Percentiles rank a stretch among this genome's conserved stretches.
These are phyloP conservation scores for Caenorhabditis tropicalis DNA, from an alignment of 1,140 invertebrate species.

Conservation along the genomic window DNA sequence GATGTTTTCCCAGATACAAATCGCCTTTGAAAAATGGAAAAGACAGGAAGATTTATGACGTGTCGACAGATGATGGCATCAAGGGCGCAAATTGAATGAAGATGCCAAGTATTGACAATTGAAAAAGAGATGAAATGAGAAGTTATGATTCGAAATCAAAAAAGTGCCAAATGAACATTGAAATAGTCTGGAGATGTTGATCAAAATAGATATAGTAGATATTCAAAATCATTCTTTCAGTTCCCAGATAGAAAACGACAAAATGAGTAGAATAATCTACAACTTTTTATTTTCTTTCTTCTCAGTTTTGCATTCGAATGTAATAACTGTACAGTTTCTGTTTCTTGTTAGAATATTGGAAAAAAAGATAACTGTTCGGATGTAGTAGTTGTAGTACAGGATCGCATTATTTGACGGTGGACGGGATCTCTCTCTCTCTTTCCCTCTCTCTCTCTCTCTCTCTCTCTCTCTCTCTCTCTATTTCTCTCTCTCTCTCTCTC, in stretches of 20 bases:
- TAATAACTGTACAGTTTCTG: conserved; percentile 15
- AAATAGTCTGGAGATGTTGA: too few species aligned
- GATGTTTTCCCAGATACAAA: too few species aligned
- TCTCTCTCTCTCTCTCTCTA: too few species aligned
- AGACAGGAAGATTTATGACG: neutral
- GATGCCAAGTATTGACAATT: neutral
- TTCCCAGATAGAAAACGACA: too few species aligned
- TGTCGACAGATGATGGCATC: neutral
- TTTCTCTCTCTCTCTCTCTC: too few species aligned
- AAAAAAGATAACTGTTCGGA: neutral
- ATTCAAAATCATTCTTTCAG: too few species aligned
- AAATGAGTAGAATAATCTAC: too few species aligned
- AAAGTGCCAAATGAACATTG: too few species aligned
- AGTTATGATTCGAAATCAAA: neutral
- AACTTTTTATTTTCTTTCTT: too few species aligned
- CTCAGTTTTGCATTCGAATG: too few species aligned
- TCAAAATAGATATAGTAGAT: too few species aligned
- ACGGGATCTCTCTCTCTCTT: neutral
- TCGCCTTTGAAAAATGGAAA: neutral
- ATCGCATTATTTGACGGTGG: conserved; percentile 31
- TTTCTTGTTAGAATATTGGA: neutral
- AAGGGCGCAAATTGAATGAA: neutral
- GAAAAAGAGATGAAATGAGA: neutral
- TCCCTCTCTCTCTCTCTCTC: too few species aligned
- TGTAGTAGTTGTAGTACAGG: neutral